Percentiles rank a stretch among this genome's conserved stretches.
phyloP scores from a whole-genome alignment of 2,888 invertebrate species.

The Perdita meconis region DNA sequence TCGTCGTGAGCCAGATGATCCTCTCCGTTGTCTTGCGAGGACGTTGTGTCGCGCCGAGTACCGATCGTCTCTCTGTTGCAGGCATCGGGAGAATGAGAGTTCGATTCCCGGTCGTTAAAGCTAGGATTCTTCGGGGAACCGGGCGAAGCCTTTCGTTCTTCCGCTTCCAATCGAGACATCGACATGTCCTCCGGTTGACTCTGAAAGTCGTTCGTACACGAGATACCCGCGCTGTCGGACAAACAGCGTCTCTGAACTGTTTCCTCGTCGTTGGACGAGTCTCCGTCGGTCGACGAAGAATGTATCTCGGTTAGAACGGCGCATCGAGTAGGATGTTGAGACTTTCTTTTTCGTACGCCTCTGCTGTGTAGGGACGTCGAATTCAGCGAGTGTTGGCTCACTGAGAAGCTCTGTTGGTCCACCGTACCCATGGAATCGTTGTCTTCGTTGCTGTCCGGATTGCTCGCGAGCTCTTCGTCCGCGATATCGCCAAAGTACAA shows the following conservation, averaged over 20 bases:
- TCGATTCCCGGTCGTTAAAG: slow-evolving; percentile 70
- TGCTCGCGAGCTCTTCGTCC: slow-evolving; percentile 86
- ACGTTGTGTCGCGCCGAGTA: slow-evolving; percentile 33
- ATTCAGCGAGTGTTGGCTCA: slow-evolving; percentile 75
- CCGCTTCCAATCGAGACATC: slow-evolving; percentile 81
- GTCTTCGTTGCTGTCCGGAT: slow-evolving; percentile 88
- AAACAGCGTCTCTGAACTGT: slow-evolving; percentile 56
- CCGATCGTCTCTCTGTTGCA: slow-evolving; percentile 43
- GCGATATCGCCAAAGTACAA: slow-evolving; percentile 85
- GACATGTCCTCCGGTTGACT: slow-evolving; percentile 84
- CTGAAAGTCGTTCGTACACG: slow-evolving; percentile 77
- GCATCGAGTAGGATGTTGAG: slow-evolving; percentile 93
- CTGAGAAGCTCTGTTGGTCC: slow-evolving; percentile 76
- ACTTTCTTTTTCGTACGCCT: slow-evolving; percentile 92
- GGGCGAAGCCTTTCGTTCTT: slow-evolving; percentile 75
- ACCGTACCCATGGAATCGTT: slow-evolving; percentile 80
- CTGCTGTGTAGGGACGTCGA: slow-evolving; percentile 76
- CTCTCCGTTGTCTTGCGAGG: slow-evolving; percentile 57
- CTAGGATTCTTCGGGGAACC: slow-evolving; percentile 70
- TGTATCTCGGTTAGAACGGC: slow-evolving; percentile 86
- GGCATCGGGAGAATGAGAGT: slow-evolving; percentile 72
- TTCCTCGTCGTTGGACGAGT: slow-evolving; percentile 86
- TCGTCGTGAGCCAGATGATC: slow-evolving; percentile 77
- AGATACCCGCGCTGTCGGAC: slow-evolving; percentile 45
- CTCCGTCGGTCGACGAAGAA: slow-evolving; percentile 87